Evolutionary conservation across 2,113 vertebrate genomes (phyloP), one percentile per base, ranked within the genome.

Genomic region (Zingel zingel): DNA sequence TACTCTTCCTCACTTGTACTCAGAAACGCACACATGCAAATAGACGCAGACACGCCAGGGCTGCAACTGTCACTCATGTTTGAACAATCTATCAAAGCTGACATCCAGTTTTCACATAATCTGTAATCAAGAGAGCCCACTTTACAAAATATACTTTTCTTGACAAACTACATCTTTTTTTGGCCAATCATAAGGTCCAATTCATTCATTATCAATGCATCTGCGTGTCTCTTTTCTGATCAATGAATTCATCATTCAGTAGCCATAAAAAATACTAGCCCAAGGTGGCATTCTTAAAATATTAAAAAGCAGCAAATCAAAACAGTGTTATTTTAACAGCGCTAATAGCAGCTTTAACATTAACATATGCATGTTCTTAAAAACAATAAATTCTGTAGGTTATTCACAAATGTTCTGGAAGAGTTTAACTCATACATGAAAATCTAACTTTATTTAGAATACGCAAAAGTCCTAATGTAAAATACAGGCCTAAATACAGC

Each of bases 21-120:
- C 23, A 14, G 5, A 77, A 71, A 57, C 78, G 25, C 62, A 79
- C 74, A 81, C 80, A 88, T 67, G 77, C 81, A 73, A 59, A 83
- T 51, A 74, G 36, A 61, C 14, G 5, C 21, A 15, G 27, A 47
- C 65, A 73, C 74, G 43, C 19, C 13, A 14, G 36, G 43, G 33
- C 45, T 30, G 18, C 64, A 77, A 25, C 58, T 83, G 86, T 80
- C 74, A 77, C 68, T 45, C 19, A 51, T 23, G 50, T 82, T 70
- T 79, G 43, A 82, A 57, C 47, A 70, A 64, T 74, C 74, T 65
- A 81, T 84, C 53, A 33, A 47, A 59, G 27, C 61, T 74, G 45
- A 82, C 61, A 30, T 51, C 6, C 54, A 65, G 50, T 6, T 47
- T 65, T 66, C 14, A 62, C 18, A 56, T 81, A 1, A 45, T 43